Evolutionary conservation across 1,140 invertebrate genomes (phyloP).

Genomic region (Drosophila littoralis): DNA sequence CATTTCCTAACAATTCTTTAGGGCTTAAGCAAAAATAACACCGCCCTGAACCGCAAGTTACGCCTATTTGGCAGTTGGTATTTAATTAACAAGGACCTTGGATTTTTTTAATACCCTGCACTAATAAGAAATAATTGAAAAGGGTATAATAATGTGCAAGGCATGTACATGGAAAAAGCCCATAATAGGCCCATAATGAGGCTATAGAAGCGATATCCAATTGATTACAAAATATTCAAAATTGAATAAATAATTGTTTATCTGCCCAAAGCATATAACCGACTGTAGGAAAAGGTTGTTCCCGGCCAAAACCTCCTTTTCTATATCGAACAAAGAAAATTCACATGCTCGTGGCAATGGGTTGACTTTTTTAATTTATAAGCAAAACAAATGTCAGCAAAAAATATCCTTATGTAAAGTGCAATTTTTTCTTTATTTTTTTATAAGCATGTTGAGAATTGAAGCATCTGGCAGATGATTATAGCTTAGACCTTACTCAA

Average conservation of each 20-base stretch:
- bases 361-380: neutral
- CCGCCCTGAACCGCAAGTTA: neutral
- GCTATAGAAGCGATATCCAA: no score
- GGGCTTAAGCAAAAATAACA: neutral
- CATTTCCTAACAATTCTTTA: neutral
- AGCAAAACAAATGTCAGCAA: neutral
- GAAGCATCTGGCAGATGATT: slow-evolving; percentile 7
- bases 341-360: no score
- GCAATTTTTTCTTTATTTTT: neutral
- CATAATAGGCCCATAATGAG: no score
- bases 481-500: neutral
- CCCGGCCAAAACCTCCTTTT: no score
- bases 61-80: neutral
- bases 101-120: neutral
- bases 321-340: no score
- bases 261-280: no score
- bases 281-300: no score
- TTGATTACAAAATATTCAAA: no score
- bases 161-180: no score
- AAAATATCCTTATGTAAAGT: neutral
- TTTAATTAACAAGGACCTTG: neutral
- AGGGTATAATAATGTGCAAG: neutral
- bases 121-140: neutral
- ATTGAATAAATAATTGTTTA: no score
- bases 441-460: slow-evolving; percentile 4